Conservation (phyloP, 2,888 invertebrate genomes). For the Amiota communis region DNA sequence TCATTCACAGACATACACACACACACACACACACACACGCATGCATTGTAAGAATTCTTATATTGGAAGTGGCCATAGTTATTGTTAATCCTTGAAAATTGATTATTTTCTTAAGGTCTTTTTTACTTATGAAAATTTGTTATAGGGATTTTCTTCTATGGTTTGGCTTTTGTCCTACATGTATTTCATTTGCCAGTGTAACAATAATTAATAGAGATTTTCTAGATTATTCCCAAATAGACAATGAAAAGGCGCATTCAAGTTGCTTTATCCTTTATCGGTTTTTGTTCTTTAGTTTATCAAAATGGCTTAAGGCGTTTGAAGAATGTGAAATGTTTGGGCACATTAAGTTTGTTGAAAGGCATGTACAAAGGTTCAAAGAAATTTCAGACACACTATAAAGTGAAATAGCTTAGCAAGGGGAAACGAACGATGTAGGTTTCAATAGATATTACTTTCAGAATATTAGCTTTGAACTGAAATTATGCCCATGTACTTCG, state of each 20-base stretch:
- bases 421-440: too few relatives aligned
- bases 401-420: too few relatives aligned
- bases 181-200: neutral
- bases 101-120: slow-evolving; percentile 17
- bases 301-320: too few relatives aligned
- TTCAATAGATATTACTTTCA: too few relatives aligned
- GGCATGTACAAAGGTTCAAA: too few relatives aligned
- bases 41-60: neutral
- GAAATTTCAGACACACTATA: too few relatives aligned
- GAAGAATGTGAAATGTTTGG: too few relatives aligned
- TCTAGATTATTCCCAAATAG: neutral
- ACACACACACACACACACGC: neutral
- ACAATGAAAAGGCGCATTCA: neutral
- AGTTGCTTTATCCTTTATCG: too few relatives aligned
- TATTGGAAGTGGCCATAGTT: neutral
- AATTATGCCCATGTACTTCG: too few relatives aligned
- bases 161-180: neutral
- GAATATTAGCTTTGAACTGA: too few relatives aligned
- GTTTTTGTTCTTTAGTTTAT: too few relatives aligned
- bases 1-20: neutral
- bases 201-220: neutral
- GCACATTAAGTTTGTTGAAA: too few relatives aligned
- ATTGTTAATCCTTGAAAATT: slow-evolving; percentile 22
- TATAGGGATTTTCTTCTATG: neutral
- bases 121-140: slow-evolving; percentile 18